Base-by-base conservation (phyloP, 2,113 vertebrate genomes). In the Lathamus discolor region DNA sequence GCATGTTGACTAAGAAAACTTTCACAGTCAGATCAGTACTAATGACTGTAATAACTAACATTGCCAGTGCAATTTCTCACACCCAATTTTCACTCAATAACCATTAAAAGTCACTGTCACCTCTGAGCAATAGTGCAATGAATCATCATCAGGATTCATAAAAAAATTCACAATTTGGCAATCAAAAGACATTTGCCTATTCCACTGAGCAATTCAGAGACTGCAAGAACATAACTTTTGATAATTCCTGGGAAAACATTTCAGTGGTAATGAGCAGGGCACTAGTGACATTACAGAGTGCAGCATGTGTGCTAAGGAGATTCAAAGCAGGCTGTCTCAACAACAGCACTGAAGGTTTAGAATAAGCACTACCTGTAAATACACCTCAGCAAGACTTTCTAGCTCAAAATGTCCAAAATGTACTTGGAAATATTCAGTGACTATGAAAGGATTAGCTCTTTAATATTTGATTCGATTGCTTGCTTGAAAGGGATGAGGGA, bases 31-130 rank as follows among this genome's bases (percentile, higher is more conserved):
- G 37, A 77, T 67, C 64, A 77, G 35, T 52, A 52, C 73, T 86
- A 75, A 91, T 25, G 64, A 86, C 61, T 85, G 49, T 41, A 96
- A 80, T 63, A 94, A 44, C 33, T 68, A 43, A 61, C n/a, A n/a
- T 52, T 86, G 88, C 88, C 66, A 82, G 44, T 62, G 41, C 73
- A 67, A 76, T 86, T 92, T 91, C 88, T 96, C 86, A 96, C 77
- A 88, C 57, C 43, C 43, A 92, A 16, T 86, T 94, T 94, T 96
- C 88, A 69, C 66, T 91, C 83, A 78, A 33, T 35, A 66, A 0
- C 11, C 41, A 89, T 75, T 86, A 76, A 84, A 82, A 78, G 27
- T 88, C 44, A 73, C 51, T 75, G 69, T 68, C 73, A 84, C 77
- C 57, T 93, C 77, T 76, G 69, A 94, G 86, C 43, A 90, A 69